Conservation (phyloP, 2,888 invertebrate species). For the Sarcophaga variegata region DNA sequence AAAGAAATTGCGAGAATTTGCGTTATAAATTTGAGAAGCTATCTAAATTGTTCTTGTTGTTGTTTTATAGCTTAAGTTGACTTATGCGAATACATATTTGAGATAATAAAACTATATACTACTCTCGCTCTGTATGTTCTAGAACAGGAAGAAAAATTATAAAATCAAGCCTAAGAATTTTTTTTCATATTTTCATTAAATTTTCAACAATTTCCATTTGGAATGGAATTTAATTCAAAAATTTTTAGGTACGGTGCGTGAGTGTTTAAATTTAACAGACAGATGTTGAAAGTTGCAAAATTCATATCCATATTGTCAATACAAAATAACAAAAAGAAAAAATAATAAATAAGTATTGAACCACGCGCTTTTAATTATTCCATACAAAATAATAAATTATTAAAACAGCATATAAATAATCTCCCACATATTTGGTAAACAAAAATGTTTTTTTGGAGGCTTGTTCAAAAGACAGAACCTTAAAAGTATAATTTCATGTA, state of each 20-base stretch:
- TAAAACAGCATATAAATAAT: conserved; percentile 7
- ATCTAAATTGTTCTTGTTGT: no score
- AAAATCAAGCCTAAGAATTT: no score
- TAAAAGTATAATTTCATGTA: conserved; percentile 18
- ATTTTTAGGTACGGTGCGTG: no score
- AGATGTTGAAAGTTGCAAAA: conserved; percentile 5
- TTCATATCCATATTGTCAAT: conserved; percentile 20
- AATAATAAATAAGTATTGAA: not conserved
- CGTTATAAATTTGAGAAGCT: not conserved
- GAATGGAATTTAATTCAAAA: no score
- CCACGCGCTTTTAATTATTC: conserved; percentile 28
- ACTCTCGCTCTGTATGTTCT: no score
- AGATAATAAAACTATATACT: no score
- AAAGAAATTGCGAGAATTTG: not conserved
- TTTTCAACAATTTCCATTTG: no score
- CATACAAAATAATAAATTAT: not conserved
- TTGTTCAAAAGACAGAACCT: not conserved
- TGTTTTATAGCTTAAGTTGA: no score
- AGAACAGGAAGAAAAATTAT: no score
- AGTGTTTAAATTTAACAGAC: not conserved
- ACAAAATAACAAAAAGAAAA: not conserved
- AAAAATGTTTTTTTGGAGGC: conserved; percentile 18
- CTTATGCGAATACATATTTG: no score
- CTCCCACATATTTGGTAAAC: conserved; percentile 17
- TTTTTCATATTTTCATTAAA: no score